A percentile compares a stretch with the other conserved stretches of the same genome.
phyloP scores from a whole-genome alignment of 2,113 vertebrate genomes.

The Catharus fuscescens region DNA sequence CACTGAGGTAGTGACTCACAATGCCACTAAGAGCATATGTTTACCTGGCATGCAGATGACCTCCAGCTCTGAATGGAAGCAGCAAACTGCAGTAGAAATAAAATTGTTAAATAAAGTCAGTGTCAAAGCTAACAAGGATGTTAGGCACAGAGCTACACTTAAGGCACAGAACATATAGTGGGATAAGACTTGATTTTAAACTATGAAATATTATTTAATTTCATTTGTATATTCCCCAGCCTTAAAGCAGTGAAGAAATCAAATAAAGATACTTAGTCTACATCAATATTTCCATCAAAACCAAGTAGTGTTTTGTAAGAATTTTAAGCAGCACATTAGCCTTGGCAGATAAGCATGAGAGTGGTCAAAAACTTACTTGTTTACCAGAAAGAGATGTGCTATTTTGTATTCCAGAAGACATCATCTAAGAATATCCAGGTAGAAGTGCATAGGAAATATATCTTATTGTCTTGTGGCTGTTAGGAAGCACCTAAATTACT shows the following conservation, averaged over 20 bases:
- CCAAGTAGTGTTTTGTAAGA: not conserved
- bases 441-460: not conserved
- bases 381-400: not conserved
- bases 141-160: not conserved
- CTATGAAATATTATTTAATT: not conserved
- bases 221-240: not conserved
- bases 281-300: not conserved
- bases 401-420: not conserved
- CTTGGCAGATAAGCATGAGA: not conserved
- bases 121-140: not conserved
- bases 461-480: not conserved
- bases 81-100: not conserved
- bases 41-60: not conserved
- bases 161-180: not conserved
- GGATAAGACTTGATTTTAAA: not conserved
- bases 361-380: not conserved
- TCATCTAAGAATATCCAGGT: not conserved
- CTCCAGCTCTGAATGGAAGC: not conserved
- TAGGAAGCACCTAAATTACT: not conserved
- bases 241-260: not conserved
- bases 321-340: not conserved
- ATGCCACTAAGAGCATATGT: not conserved
- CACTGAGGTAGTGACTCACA: not conserved
- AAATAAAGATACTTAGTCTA: not conserved
- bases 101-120: not conserved